These are phyloP conservation scores for Mungos mungo DNA, from an alignment of 2,113 vertebrate genomes.

Conservation along the genomic window DNA sequence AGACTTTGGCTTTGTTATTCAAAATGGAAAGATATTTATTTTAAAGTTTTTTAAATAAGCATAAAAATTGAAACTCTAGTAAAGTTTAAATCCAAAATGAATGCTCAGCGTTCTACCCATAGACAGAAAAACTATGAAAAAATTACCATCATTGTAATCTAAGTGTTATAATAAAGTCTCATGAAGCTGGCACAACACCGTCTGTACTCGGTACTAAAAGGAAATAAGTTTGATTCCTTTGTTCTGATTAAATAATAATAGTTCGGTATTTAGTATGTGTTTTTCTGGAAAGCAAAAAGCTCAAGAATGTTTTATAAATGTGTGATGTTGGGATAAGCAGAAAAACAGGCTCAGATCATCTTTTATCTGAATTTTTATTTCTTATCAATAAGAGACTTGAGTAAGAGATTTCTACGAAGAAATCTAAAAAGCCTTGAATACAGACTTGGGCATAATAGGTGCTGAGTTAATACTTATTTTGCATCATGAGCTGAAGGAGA, in stretches of 20 bases:
- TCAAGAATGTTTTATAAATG: background rate
- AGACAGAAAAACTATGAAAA: background rate
- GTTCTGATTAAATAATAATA: background rate
- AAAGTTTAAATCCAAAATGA: background rate
- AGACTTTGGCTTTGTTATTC: background rate
- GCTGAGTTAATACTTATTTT: background rate
- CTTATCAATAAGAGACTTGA: background rate
- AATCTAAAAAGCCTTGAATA: fast-evolving
- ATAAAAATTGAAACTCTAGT: background rate
- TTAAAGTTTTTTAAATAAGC: background rate
- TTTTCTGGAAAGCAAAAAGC: background rate
- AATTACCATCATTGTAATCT: background rate
- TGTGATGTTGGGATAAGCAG: background rate
- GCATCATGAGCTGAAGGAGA: background rate
- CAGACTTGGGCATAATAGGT: background rate
- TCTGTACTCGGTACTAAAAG: background rate
- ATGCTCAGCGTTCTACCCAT: background rate
- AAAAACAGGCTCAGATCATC: background rate
- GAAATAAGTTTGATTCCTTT: too few relatives aligned
- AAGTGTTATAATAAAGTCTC: background rate
- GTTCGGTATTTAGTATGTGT: background rate
- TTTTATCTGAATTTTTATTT: background rate
- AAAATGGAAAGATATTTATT: conserved; percentile 46
- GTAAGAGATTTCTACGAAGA: background rate
- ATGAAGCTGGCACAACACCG: background rate